Conservation (phyloP, 2,888 invertebrate species). For the Sussaba pulchella region DNA sequence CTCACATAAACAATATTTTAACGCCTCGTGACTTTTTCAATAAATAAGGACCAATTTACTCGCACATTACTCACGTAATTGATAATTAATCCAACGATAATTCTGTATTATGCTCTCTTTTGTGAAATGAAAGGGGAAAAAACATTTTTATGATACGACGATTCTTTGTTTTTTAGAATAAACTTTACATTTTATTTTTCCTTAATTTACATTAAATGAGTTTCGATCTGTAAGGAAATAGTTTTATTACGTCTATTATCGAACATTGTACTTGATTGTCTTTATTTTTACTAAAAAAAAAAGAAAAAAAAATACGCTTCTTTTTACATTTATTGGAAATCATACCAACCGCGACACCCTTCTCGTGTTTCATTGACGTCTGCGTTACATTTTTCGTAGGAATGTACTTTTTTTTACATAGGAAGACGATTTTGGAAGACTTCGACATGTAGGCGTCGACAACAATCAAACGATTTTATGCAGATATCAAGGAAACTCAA, state of each 20-base stretch:
- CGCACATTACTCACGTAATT: background rate
- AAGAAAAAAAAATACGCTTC: slow-evolving; percentile 22
- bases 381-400: background rate
- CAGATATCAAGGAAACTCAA: too few species aligned
- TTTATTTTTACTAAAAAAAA: slow-evolving; percentile 39
- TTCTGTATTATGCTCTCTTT: background rate
- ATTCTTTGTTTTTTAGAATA: slow-evolving; percentile 40
- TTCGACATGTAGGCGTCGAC: too few species aligned
- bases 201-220: slow-evolving; percentile 20
- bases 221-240: slow-evolving; percentile 17
- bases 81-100: slow-evolving; percentile 4
- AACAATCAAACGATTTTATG: too few species aligned
- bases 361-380: background rate
- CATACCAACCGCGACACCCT: background rate
- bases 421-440: too few species aligned
- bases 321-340: slow-evolving; percentile 11
- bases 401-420: too few species aligned
- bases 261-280: slow-evolving; percentile 25
- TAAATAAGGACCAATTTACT: background rate
- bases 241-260: slow-evolving; percentile 32
- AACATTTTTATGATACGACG: slow-evolving; percentile 5
- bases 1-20: background rate
- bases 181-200: slow-evolving; percentile 57
- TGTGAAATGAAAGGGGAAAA: slow-evolving; percentile 20
- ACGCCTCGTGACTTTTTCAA: background rate